A percentile compares a stretch with the other conserved stretches of the same genome.
Evolutionary conservation across 2,888 invertebrate species (phyloP).

Genomic region (Leptinotarsa juncta): DNA sequence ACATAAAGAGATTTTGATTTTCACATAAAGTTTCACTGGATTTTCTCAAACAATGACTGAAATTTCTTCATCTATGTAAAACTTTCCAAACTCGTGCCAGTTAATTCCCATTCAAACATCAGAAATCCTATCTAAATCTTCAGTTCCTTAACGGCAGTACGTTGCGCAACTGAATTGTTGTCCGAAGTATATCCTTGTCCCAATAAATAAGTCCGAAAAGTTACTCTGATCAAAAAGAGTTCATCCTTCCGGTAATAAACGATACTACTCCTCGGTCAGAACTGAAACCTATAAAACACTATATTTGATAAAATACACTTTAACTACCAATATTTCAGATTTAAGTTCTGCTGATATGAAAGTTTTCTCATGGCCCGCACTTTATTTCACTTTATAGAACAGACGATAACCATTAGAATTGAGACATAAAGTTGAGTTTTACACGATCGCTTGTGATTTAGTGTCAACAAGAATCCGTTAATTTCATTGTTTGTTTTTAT

Average conservation of each 20-base stretch:
- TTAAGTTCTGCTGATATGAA: slow-evolving; percentile 60
- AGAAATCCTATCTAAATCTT: neutral
- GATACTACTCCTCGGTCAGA: slow-evolving; percentile 52
- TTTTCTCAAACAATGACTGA: too few species aligned
- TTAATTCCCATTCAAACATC: too few species aligned
- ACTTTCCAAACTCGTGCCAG: too few species aligned
- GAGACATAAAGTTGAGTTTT: slow-evolving; percentile 45
- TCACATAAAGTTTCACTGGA: too few species aligned
- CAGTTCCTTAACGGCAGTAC: neutral
- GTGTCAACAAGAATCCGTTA: neutral
- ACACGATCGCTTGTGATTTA: slow-evolving; percentile 41
- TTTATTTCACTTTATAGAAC: slow-evolving; percentile 50
- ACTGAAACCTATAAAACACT: slow-evolving; percentile 57
- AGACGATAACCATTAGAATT: slow-evolving; percentile 50
- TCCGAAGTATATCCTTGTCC: neutral
- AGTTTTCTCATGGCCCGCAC: slow-evolving; percentile 55
- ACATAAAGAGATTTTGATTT: too few species aligned
- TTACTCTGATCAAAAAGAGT: slow-evolving; percentile 16
- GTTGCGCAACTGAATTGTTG: slow-evolving; percentile 1
- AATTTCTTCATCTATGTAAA: too few species aligned
- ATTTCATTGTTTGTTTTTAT: slow-evolving; percentile 2
- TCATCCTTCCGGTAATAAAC: slow-evolving; percentile 46
- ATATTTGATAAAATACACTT: slow-evolving; percentile 60
- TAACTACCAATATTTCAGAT: slow-evolving; percentile 59
- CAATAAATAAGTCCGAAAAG: slow-evolving; percentile 16